Base-by-base conservation (phyloP, 2,888 invertebrate genomes). In the Cephus nigrinus region DNA sequence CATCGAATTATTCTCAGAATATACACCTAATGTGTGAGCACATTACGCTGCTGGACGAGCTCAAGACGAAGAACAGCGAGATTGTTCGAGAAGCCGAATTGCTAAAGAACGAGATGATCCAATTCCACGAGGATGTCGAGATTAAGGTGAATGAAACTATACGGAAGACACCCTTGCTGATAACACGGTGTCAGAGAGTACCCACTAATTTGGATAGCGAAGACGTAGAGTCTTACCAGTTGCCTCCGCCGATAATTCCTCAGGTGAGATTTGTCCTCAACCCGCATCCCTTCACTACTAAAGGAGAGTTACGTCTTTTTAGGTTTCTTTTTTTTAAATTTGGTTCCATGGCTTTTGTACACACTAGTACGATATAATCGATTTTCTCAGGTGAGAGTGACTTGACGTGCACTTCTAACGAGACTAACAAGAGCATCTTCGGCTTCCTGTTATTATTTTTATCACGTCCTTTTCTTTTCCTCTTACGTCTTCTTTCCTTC, bases 21-120 rank as follows among this genome's bases (percentile, higher is more conserved):
- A 93, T 97, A 88, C 96, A 97, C 83, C 94, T 98, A 81, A 95
- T 98, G 88, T 95, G 95, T 73, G 97, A 97, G 89, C 97, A 97
- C 89, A 93, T 96, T 84, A 93, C 94, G 73, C 92, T 94, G 0
- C 93, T 97, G 79, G 94, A 94, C 71, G 94, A 94, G 74, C 92
- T 98, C 76, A 94, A 94, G 78, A 93, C 93, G 73, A 93, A 95
- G 32, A 96, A 96, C 84, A 91, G 93, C 5, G 92, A 92, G 31
- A 93, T 97, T 23, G 92, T 93, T 84, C 92, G 93, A 0, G 94
- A 95, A 74, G 95, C 97, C 0, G 92, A 93, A 23, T 93, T 93
- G 74, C 92, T 98, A 32, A 94, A 94, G 74, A 93, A 94, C 73
- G 95, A 96, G 85, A 95, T 98, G 85, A 91, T 93, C 15, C 94